Base-by-base conservation (phyloP, 2,797 vertebrate genomes). In the Helostoma temminkii region DNA sequence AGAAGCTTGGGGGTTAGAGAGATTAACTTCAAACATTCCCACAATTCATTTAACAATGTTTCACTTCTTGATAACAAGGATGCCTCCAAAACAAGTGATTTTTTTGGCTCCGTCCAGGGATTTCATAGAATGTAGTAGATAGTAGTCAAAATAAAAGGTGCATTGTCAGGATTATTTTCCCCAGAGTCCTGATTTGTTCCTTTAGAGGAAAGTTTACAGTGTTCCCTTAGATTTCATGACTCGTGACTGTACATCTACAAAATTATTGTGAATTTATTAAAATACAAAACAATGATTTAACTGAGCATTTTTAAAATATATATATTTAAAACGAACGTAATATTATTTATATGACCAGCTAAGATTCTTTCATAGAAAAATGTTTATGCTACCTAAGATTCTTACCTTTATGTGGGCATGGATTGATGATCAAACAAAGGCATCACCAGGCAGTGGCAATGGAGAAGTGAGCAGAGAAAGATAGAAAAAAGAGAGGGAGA, bases 361-460 rank as follows among this genome's bases (percentile, higher is more conserved):
- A 6, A 45, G 19, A 45, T 25, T 6, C 21, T 9, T 15, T 42
- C n/a, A 22, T 6, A 32, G 26, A 45, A 10, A 34, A 22, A 48
- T 62, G n/a, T 10, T 56, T 22, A 43, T 2, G 62, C 49, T 69
- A 56, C 30, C 24, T 32, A 54, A 25, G 16, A 46, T 41, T 88
- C 92, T 91, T 92, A 92, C 92, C 92, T 92, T 86, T 62, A 79
- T 28, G 74, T 5, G 62, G 82, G 77, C 5, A 36, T 18, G 8
- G 19, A 74, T 66, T 5, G 48, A 39, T 42, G 57, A 67, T 45
- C 56, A 22, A 66, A 66, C 25, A 65, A 6, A 14, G 68, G 60
- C 59, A 66, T 63, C 41, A 53, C 15, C 71, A 60, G 56, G 39
- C 49, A 42, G 60, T 46, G 62, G 50, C 62, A 1, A 49, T 15